Conservation (phyloP, 2,888 invertebrate species). For the Lamellibrachia satsuma region DNA sequence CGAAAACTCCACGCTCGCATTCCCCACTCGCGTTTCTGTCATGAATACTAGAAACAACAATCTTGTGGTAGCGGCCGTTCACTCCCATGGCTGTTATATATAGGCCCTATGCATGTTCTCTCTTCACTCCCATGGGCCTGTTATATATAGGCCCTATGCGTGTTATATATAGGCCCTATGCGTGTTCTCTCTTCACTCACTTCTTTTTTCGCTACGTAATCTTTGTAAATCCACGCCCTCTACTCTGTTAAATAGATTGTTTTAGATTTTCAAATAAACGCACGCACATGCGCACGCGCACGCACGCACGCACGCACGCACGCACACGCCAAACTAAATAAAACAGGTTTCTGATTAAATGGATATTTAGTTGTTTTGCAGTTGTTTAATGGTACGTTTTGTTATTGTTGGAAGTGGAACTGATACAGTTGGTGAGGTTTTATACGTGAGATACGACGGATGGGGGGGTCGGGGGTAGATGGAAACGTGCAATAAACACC, state of each 20-base stretch:
- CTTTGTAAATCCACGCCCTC: neutral
- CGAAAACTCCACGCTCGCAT: neutral
- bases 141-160: neutral
- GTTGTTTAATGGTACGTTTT: too few relatives aligned
- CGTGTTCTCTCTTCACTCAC: neutral
- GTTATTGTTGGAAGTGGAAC: too few relatives aligned
- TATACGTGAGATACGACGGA: too few relatives aligned
- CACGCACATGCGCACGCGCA: neutral
- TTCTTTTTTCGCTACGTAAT: neutral
- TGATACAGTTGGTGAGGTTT: too few relatives aligned
- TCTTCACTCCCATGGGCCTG: neutral
- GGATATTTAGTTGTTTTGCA: too few relatives aligned
- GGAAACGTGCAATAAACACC: too few relatives aligned
- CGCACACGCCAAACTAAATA: too few relatives aligned
- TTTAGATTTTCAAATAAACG: too few relatives aligned
- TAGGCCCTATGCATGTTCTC: neutral
- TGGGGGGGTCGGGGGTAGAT: too few relatives aligned
- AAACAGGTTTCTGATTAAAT: too few relatives aligned
- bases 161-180: neutral
- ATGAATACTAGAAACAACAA: conserved; percentile 5
- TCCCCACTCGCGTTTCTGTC: neutral
- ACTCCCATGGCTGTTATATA: neutral
- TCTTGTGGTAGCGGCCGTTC: neutral
- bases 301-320: neutral
- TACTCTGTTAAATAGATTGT: neutral